A percentile compares a stretch with the other conserved stretches of the same genome.
These are phyloP conservation scores for Paelopatides confundens DNA, from an alignment of 53 echinoderm and acorn worm species.

Conservation along the genomic window DNA sequence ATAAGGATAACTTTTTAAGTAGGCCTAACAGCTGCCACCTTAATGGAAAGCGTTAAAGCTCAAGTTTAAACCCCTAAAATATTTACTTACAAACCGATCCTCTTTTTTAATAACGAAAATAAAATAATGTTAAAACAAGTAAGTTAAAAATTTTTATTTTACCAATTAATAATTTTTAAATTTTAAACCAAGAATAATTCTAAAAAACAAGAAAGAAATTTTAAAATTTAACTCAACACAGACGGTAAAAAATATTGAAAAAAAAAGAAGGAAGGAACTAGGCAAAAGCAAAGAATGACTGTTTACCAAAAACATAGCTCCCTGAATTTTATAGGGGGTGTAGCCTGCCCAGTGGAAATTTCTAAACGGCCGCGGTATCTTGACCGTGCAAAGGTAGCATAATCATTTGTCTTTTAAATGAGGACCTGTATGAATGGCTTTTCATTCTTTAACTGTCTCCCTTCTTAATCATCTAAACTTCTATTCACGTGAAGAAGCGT, in stretches of 20 bases:
- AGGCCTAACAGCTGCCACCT: neutral
- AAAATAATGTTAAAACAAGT: conserved; percentile 71
- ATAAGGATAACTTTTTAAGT: neutral
- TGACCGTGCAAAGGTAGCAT: conserved; percentile 95
- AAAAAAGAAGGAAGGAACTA: conserved; percentile 71
- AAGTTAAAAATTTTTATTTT: conserved; percentile 34
- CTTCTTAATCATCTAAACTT: conserved; percentile 44
- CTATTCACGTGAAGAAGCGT: conserved; percentile 71
- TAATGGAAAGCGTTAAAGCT: conserved; percentile 73
- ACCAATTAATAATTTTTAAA: too few relatives aligned
- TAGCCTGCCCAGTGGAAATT: conserved; percentile 74
- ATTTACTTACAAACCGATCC: neutral
- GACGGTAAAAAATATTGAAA: neutral
- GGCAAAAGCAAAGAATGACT: conserved; percentile 77
- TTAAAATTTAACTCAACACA: conserved; percentile 60
- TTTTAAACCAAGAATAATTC: too few relatives aligned
- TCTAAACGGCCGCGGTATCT: conserved; percentile 92
- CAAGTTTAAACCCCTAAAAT: neutral
- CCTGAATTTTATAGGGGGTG: conserved; percentile 56
- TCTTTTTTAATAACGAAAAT: neutral
- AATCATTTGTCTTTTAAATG: conserved; percentile 84
- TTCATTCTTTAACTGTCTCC: conserved; percentile 72
- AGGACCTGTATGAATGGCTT: conserved; percentile 80
- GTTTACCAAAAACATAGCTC: conserved; percentile 93
- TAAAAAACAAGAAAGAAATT: conserved; percentile 19